Conservation (phyloP, 2,113 vertebrate species). For the Chionomys nivalis region DNA sequence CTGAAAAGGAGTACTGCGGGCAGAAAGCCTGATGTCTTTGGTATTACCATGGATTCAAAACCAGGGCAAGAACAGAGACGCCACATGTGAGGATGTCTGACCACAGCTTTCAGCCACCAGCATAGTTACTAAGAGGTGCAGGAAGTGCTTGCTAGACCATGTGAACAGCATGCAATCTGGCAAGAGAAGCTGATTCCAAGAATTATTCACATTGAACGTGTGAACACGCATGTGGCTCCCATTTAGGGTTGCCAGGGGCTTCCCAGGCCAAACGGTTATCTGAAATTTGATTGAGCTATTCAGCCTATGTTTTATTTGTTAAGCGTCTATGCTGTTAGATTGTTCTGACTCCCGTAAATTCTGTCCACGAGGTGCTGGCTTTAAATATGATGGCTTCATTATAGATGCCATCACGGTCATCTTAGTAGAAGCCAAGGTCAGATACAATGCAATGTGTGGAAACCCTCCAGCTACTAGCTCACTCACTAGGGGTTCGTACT, state of each 20-base stretch:
- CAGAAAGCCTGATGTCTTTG: conserved; percentile 22
- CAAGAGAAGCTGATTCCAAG: neutral
- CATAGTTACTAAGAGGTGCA: neutral
- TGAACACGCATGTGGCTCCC: neutral
- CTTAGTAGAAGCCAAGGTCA: neutral
- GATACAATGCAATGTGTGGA: neutral
- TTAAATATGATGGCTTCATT: neutral
- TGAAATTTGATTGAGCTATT: neutral
- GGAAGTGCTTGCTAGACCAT: neutral
- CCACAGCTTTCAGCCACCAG: conserved; percentile 1
- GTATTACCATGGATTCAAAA: conserved; percentile 45
- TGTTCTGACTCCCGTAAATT: neutral
- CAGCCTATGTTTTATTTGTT: neutral
- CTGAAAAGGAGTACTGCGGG: neutral
- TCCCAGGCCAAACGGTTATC: neutral
- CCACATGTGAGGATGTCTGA: neutral
- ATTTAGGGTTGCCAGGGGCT: neutral
- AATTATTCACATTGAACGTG: conserved; percentile 11
- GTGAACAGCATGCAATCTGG: neutral
- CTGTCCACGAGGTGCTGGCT: neutral
- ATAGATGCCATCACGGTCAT: neutral
- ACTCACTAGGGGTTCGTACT: neutral
- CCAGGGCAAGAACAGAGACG: neutral
- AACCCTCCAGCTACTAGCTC: neutral
- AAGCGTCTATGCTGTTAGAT: neutral